Base-by-base conservation (phyloP, 2,888 invertebrate species). In the Pterobdella sp. region DNA sequence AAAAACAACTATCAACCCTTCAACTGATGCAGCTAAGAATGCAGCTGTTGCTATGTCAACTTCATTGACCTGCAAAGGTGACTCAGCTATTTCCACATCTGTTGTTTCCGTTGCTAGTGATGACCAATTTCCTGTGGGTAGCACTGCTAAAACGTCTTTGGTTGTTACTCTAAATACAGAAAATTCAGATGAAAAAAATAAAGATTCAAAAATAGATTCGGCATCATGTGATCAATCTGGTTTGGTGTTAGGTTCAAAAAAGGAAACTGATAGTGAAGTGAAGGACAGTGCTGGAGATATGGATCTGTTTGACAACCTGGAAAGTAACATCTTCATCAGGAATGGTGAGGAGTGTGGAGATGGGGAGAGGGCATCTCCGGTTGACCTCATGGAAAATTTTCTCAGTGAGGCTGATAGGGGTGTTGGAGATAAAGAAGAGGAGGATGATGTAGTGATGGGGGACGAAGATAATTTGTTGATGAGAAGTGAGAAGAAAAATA, bases 401-500 rank as follows among this genome's bases (percentile, higher is more conserved):
- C 10, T 26, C 26, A n/a, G n/a, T 63, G 63, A 7, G 7, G 63
- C 7, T 63, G 31, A 65, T 65, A 29, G 14, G 26, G 34, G 14
- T 3, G 34, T 7, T 32, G 65, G 35, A 22, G 65, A 31, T 4
- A 35, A 65, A 29, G 29, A 31, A 18, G 65, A 32, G 35, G 4
- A 29, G 3, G 32, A n/a, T 18, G 31, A 22, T 35, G 4, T 3
- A n/a, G n/a, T 49, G n/a, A 49, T 32, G 10, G 35, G 32, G 3
- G 65, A 65, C n/a, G 65, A 65, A 2, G 65, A 65, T 35, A 22
- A n/a, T n/a, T n/a, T n/a, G n/a, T n/a, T n/a, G n/a, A n/a, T n/a
- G n/a, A n/a, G n/a, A n/a, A n/a, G 65, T 65, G 65, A 31, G 4
- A 65, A 65, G 65, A 65, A n/a, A 31, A 31, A 52, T 22, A 29